Evolutionary conservation across 2,888 invertebrate genomes (phyloP).

Genomic region (Oligia strigilis): DNA sequence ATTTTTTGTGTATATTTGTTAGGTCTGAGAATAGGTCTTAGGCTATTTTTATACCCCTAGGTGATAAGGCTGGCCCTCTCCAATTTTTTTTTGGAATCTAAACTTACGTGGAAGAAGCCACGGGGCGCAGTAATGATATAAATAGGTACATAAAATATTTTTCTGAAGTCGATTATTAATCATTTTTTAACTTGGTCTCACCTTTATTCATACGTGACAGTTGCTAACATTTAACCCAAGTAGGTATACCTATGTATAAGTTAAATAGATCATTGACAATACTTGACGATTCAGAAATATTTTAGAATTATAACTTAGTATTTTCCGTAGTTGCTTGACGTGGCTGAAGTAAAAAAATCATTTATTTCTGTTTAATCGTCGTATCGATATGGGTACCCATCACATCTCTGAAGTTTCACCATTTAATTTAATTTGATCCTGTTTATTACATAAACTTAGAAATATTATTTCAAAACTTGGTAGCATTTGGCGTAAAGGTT

Average conservation of each 20-base stretch:
- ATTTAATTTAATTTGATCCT: not conserved
- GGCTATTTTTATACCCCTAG: no score
- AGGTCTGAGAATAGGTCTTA: no score
- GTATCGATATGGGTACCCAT: not conserved
- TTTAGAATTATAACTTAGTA: not conserved
- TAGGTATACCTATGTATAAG: no score
- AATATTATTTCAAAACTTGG: not conserved
- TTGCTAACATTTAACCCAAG: slow-evolving; percentile 14
- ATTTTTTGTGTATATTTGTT: no score
- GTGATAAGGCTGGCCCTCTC: no score
- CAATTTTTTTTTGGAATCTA: no score
- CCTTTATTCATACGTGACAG: slow-evolving; percentile 37
- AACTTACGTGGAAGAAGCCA: no score
- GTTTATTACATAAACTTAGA: not conserved
- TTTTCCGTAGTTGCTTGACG: no score
- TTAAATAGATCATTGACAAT: slow-evolving; percentile 17
- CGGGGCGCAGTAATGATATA: slow-evolving; percentile 11
- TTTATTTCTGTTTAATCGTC: not conserved
- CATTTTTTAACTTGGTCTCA: slow-evolving; percentile 32
- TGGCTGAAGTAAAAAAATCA: not conserved
- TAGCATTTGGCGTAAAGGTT: not conserved
- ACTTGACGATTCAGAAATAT: slow-evolving; percentile 24
- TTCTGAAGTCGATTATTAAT: slow-evolving; percentile 18
- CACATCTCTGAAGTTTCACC: not conserved
- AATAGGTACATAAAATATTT: slow-evolving; percentile 10